These are phyloP conservation scores for Sarotherodon lohbergeri DNA, from an alignment of 2,113 vertebrate genomes.

Conservation along the genomic window DNA sequence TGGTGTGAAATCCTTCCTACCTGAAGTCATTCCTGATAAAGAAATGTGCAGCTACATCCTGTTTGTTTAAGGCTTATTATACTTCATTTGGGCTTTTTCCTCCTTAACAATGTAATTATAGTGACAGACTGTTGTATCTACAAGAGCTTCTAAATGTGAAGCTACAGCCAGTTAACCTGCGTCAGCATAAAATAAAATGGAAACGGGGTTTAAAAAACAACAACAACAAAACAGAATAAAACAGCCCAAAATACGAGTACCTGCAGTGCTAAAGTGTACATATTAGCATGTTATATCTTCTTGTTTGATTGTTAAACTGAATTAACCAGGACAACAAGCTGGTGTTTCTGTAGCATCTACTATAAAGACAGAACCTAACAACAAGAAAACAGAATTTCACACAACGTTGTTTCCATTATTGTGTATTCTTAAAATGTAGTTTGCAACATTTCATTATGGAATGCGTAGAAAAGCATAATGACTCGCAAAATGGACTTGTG, in stretches of 20 bases:
- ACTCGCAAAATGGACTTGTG: neutral
- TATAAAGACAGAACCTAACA: neutral
- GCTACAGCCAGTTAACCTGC: neutral
- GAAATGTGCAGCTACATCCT: neutral
- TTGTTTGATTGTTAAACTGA: neutral
- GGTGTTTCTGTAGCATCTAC: neutral
- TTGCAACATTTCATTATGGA: neutral
- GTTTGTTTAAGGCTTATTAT: neutral
- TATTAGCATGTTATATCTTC: neutral
- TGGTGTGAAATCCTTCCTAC: neutral
- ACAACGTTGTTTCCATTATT: neutral
- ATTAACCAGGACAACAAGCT: neutral
- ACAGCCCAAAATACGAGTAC: neutral
- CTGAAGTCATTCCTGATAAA: accelerated
- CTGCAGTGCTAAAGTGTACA: accelerated
- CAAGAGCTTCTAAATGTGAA: neutral
- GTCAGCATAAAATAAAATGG: neutral
- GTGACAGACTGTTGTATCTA: neutral
- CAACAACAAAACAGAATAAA: neutral
- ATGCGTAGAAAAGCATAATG: neutral
- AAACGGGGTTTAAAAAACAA: neutral
- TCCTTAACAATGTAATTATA: neutral
- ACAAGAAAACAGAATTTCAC: neutral
- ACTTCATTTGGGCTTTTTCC: neutral
- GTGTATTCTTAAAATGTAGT: neutral